Percentiles rank a stretch among this genome's conserved stretches.
Conservation (phyloP, 2,113 vertebrate species). For the Chloroceryle aenea region DNA sequence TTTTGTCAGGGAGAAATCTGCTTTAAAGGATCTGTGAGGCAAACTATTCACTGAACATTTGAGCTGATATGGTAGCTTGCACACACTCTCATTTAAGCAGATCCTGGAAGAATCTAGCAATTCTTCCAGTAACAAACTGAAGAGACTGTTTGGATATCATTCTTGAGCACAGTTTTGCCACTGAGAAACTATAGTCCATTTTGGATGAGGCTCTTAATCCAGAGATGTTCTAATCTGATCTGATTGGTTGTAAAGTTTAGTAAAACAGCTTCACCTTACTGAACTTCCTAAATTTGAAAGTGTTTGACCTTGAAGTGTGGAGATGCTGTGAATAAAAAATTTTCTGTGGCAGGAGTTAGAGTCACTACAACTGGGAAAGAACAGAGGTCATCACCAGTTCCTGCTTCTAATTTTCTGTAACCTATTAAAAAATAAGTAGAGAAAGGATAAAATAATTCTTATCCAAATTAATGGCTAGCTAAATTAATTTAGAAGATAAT, state of each 20-base stretch:
- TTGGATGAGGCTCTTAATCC: not conserved
- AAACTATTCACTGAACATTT: not conserved
- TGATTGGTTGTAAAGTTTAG: not conserved
- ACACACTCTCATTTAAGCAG: not conserved
- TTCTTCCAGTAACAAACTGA: not conserved
- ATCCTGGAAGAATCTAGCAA: not conserved
- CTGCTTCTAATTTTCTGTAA: not conserved
- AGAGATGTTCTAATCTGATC: not conserved
- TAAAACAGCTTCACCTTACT: not conserved
- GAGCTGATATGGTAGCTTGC: not conserved
- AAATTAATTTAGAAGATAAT: slow-evolving; percentile 11
- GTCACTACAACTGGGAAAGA: not conserved
- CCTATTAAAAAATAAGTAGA: slow-evolving; percentile 2
- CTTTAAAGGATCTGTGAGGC: not conserved
- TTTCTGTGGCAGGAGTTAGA: not conserved
- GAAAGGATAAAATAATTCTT: not conserved
- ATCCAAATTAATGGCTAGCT: not conserved
- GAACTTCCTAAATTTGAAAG: not conserved
- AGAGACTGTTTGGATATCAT: not conserved
- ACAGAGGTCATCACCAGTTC: not conserved
- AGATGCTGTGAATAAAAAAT: not conserved
- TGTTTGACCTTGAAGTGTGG: not conserved
- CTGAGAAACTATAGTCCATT: not conserved
- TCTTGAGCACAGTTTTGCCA: not conserved
- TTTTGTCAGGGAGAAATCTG: not conserved